Percentiles rank a stretch among this genome's conserved stretches.
phyloP scores from a whole-genome alignment of 2,113 vertebrate genomes.

The Myiozetetes cayanensis region DNA sequence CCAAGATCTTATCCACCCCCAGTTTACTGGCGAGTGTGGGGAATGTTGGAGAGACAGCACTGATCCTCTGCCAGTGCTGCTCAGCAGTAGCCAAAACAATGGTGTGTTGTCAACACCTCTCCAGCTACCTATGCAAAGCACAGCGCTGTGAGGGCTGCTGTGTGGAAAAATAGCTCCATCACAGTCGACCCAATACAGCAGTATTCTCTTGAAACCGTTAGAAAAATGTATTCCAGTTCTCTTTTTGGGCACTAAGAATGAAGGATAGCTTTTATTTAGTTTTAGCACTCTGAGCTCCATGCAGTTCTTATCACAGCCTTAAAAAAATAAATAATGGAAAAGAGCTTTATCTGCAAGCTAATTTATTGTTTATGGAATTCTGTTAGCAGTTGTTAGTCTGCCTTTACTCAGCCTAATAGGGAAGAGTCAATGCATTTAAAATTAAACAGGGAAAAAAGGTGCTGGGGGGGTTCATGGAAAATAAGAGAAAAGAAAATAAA shows the following conservation, averaged over 20 bases:
- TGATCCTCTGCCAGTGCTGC: neutral
- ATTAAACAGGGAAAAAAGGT: neutral
- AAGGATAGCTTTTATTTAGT: constrained; percentile 26
- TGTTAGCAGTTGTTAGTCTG: constrained; percentile 37
- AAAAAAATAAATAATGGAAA: neutral
- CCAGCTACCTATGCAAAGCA: neutral
- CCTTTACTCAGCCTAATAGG: constrained; percentile 1
- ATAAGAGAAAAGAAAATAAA: neutral
- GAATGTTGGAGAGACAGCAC: neutral
- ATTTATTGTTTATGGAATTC: constrained; percentile 52
- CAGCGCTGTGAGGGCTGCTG: neutral
- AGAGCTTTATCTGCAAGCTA: constrained; percentile 37
- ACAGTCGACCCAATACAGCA: neutral
- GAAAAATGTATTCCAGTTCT: neutral
- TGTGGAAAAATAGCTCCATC: neutral
- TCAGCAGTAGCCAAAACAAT: neutral
- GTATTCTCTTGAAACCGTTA: neutral
- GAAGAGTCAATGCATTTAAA: constrained; percentile 16
- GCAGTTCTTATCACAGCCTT: neutral
- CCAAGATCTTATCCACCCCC: neutral
- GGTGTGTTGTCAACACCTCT: neutral
- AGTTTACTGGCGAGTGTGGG: neutral
- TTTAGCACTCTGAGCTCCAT: neutral
- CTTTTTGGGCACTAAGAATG: neutral
- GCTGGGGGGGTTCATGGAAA: neutral